Conservation (phyloP, 2,113 vertebrate genomes). For the Tachuris rubrigastra region DNA sequence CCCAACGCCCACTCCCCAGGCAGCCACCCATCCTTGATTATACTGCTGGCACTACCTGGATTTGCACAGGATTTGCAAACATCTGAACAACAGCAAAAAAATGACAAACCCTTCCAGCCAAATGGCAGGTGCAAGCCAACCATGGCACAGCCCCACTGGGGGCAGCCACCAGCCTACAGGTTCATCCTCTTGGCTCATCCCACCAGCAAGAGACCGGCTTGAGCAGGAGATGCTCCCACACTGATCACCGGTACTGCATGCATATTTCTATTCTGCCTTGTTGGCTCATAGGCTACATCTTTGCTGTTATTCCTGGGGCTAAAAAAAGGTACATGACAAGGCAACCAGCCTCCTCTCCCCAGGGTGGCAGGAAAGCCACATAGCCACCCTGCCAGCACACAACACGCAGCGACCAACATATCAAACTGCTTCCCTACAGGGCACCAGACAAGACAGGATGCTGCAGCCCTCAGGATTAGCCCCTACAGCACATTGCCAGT, state of each 20-base stretch:
- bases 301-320: neutral
- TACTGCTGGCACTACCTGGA: neutral
- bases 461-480: neutral
- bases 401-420: accelerated
- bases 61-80: neutral
- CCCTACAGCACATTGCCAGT: accelerated
- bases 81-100: neutral
- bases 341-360: neutral
- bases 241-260: neutral
- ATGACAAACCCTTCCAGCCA: neutral
- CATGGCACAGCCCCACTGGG: neutral
- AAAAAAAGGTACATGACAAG: neutral
- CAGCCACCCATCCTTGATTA: accelerated
- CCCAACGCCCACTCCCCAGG: too few species aligned
- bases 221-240: neutral
- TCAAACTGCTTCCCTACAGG: neutral
- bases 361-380: neutral
- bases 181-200: neutral
- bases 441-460: accelerated
- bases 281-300: accelerated
- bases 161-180: neutral
- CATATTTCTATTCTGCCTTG: neutral
- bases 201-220: neutral
- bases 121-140: neutral
- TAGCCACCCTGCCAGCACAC: neutral